These are phyloP conservation scores for Sebastes oblongus DNA, from an alignment of 2,797 vertebrate species.

Conservation along the genomic window DNA sequence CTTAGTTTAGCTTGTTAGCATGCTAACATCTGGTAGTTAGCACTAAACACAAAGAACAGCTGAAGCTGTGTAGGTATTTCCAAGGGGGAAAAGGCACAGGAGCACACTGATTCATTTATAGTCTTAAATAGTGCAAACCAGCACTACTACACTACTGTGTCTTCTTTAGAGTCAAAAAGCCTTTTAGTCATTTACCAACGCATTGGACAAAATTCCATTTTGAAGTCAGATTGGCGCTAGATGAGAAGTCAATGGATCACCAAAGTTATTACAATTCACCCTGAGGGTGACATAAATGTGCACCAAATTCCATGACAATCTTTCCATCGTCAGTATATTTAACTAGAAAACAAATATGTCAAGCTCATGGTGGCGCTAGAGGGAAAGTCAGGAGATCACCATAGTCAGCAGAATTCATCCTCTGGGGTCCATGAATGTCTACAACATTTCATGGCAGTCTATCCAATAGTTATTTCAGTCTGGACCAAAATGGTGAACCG, in stretches of 20 bases:
- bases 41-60: background rate
- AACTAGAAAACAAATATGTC: background rate
- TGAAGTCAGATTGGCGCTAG: background rate
- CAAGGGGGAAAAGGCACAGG: background rate
- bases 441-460: background rate
- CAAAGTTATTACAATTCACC: background rate
- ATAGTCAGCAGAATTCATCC: background rate
- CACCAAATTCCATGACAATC: background rate
- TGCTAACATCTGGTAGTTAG: background rate
- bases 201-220: background rate
- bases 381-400: background rate
- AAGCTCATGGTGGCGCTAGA: no score
- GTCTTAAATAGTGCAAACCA: background rate
- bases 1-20: background rate
- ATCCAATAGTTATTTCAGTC: background rate
- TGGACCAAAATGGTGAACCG: background rate
- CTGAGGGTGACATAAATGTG: background rate
- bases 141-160: background rate
- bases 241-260: background rate
- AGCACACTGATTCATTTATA: background rate
- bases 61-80: background rate
- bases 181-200: background rate
- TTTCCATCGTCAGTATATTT: background rate
- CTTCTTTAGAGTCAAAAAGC: background rate
- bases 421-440: background rate